Percentiles rank a stretch among this genome's conserved stretches.
Evolutionary conservation across 2,888 invertebrate genomes (phyloP).

Genomic region (Macroteleia sp.): DNA sequence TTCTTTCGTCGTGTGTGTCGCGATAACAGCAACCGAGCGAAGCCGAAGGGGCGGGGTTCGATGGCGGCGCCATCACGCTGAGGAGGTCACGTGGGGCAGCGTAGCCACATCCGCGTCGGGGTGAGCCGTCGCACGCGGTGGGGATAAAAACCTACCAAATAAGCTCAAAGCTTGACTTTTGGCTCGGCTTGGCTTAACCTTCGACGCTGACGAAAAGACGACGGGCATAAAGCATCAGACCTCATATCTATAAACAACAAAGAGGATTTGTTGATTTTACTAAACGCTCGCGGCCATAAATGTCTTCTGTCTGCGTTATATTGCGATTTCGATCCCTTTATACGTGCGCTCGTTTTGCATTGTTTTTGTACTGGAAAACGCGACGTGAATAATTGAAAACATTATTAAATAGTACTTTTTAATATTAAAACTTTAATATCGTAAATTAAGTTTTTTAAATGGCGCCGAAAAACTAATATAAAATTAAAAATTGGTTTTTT

Average conservation of each 20-base stretch:
- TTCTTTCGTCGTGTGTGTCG: slow-evolving; percentile 46
- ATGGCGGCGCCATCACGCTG: slow-evolving; percentile 57
- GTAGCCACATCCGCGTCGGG: slow-evolving; percentile 38
- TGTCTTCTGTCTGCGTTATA: slow-evolving; percentile 12
- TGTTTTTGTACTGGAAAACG: no score
- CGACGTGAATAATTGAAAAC: no score
- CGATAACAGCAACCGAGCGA: no score
- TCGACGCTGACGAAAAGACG: slow-evolving; percentile 54
- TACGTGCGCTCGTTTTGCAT: neutral
- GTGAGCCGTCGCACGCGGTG: slow-evolving; percentile 33
- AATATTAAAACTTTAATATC: no score
- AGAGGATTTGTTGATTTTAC: slow-evolving; percentile 47
- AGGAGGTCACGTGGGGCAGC: slow-evolving; percentile 43
- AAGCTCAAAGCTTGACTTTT: slow-evolving; percentile 62
- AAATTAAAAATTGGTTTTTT: no score
- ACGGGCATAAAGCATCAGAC: slow-evolving; percentile 24
- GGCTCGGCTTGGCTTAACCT: slow-evolving; percentile 54
- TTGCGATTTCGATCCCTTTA: slow-evolving; percentile 4
- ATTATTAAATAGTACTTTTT: no score
- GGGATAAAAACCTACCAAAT: slow-evolving; percentile 58
- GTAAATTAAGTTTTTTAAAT: no score
- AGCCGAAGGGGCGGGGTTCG: slow-evolving; percentile 55
- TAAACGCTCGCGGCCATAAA: slow-evolving; percentile 27
- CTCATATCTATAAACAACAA: slow-evolving; percentile 36
- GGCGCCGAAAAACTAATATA: no score